phyloP scores from a whole-genome alignment of 23 tunicate species.

The Ascidia mentula region DNA sequence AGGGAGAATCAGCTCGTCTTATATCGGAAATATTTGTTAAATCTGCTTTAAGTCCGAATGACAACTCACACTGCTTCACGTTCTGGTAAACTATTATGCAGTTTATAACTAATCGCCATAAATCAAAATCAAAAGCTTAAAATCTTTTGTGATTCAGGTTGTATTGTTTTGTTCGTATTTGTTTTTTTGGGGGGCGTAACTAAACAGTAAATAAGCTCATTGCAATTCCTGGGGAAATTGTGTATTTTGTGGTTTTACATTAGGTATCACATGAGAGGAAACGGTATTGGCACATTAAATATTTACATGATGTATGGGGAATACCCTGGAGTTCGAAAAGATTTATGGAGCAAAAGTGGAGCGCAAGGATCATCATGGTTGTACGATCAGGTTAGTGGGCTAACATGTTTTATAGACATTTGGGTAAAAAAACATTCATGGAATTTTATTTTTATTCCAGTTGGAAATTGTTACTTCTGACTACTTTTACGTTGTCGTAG shows the following conservation, averaged over 20 bases:
- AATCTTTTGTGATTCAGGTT: too few relatives aligned
- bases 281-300: slow-evolving; percentile 44
- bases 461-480: slow-evolving; percentile 57
- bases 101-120: too few relatives aligned
- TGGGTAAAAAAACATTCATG: background rate
- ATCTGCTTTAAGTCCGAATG: background rate
- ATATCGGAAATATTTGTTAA: slow-evolving; percentile 70
- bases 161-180: too few relatives aligned
- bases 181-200: too few relatives aligned
- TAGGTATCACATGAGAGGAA: slow-evolving; percentile 82
- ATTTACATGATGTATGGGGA: slow-evolving; percentile 45
- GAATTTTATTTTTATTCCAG: slow-evolving; percentile 15
- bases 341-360: slow-evolving; percentile 34
- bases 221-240: too few relatives aligned
- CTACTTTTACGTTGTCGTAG: slow-evolving; percentile 59
- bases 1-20: slow-evolving; percentile 64
- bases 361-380: slow-evolving; percentile 51
- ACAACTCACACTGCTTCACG: slow-evolving; percentile 73
- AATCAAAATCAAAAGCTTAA: too few relatives aligned
- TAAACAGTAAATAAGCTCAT: too few relatives aligned
- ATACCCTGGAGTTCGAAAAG: slow-evolving; percentile 13
- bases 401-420: background rate
- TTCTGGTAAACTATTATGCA: too few relatives aligned
- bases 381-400: slow-evolving; percentile 24
- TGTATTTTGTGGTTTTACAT: background rate